Base-by-base conservation (phyloP, 2,888 invertebrate genomes). In the Liopterus haemorrhoidalis region DNA sequence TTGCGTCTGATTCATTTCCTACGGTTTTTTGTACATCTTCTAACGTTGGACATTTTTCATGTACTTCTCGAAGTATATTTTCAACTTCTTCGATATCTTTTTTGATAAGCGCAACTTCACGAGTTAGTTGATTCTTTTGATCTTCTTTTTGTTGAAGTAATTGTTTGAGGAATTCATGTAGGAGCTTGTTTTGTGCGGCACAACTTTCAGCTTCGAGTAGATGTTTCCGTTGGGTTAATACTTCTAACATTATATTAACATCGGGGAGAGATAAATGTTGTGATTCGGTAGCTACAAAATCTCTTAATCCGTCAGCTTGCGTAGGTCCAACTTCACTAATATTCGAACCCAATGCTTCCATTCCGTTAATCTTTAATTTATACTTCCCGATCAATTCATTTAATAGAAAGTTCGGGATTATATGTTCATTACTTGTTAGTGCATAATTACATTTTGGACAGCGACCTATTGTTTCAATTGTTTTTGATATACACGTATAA, bases 371-470 rank as follows among this genome's bases (percentile, higher is more conserved):
- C 46, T 76, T 69, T 27, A 75, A 65, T 52, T 81, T 78, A 48
- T 85, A 78, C 56, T 87, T 84, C 4, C 81, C 76, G 27, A 88
- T 78, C 54, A 92, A 66, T 63, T 90, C 88, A 64, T 90, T 88
- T 24, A 92, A 72, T 43, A 87, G 70, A 63, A 88, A 87, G 69
- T 93, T 93, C 0, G 92, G 92, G 62, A 88, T 88, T 46, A 91
- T 81, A 59, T 81, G 75, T 54, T 82, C 88, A 52, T 75, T 73
- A 1, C 76, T 77, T 2, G 79, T 77, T 5, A 90, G 70, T 2
- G 77, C 72, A 9, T 78, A 80, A 57, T 82, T 85, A 65, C 92
- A 93, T 64, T 88, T 87, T 1, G 92, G 91, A 64, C 92, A 93
- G 32, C 84, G 73, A 46, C 79, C 77, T 48, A 71, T 74, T 2